A percentile compares a stretch with the other conserved stretches of the same genome.
These are phyloP conservation scores for Limnephilus auricula DNA, from an alignment of 2,888 invertebrate genomes.

Conservation along the genomic window DNA sequence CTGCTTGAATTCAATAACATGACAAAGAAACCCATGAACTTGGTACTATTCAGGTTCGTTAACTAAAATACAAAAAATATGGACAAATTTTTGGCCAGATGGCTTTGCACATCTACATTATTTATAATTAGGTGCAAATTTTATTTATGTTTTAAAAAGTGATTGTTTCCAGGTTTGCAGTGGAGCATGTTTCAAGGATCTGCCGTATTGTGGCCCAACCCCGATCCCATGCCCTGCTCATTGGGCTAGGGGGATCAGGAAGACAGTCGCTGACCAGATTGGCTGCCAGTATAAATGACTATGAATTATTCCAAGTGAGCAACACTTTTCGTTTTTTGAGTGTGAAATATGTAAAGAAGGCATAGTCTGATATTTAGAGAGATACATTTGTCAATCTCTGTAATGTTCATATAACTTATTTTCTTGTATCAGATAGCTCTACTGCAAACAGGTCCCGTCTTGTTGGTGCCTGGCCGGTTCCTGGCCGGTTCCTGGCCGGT, in stretches of 20 bases:
- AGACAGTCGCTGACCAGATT: conserved; percentile 93
- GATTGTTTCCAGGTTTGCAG: conserved; percentile 84
- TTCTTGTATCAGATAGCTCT: background rate
- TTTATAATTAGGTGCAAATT: background rate
- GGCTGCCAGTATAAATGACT: conserved; percentile 95
- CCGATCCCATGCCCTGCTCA: conserved; percentile 91
- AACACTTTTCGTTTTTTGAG: background rate
- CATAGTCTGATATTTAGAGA: too few relatives aligned
- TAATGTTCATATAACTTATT: background rate
- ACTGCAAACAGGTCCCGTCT: too few relatives aligned
- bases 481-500: too few relatives aligned
- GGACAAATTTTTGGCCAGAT: background rate
- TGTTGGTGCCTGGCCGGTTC: too few relatives aligned
- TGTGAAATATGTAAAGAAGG: background rate
- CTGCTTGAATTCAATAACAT: conserved; percentile 95
- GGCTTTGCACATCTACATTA: too few relatives aligned
- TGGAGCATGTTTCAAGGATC: conserved; percentile 95
- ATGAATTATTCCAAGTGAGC: conserved; percentile 85
- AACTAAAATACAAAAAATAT: background rate
- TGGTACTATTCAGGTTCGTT: conserved; percentile 89
- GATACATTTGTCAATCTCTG: background rate
- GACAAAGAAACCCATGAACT: conserved; percentile 97
- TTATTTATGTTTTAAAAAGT: background rate
- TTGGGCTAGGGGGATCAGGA: conserved; percentile 96
- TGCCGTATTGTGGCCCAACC: conserved; percentile 95